phyloP scores from a whole-genome alignment of 2,888 invertebrate genomes.

The Drosophila rellima region DNA sequence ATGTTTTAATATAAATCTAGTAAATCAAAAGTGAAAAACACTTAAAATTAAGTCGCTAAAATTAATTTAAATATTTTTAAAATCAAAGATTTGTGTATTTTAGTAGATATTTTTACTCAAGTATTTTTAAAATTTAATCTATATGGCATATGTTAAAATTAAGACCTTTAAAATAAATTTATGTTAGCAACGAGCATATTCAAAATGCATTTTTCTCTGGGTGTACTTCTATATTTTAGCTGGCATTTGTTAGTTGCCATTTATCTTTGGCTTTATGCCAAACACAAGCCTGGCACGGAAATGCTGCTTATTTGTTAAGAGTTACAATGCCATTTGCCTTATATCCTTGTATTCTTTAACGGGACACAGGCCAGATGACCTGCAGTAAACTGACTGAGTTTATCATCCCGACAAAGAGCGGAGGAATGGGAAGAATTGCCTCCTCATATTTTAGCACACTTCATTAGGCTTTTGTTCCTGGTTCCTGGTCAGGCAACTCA shows the following conservation, averaged over 20 bases:
- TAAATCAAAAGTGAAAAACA: background rate
- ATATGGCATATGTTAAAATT: too few species aligned
- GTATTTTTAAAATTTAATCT: too few species aligned
- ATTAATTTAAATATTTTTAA: background rate
- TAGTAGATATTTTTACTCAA: too few species aligned
- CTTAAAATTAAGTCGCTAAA: background rate
- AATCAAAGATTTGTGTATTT: too few species aligned
- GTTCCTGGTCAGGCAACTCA: conserved; percentile 32
- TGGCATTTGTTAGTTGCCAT: conserved; percentile 76
- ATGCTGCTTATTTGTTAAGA: conserved; percentile 78
- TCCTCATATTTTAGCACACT: conserved; percentile 58
- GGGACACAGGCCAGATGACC: conserved; percentile 45
- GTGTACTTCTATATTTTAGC: conserved; percentile 53
- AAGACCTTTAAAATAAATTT: too few species aligned
- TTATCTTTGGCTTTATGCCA: conserved; percentile 80
- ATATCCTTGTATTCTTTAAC: conserved; percentile 33
- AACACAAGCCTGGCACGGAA: conserved; percentile 69
- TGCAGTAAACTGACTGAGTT: conserved; percentile 71
- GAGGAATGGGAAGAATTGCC: background rate
- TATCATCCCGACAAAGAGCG: conserved; percentile 44
- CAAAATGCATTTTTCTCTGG: background rate
- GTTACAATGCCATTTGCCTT: conserved; percentile 56
- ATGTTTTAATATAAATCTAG: background rate
- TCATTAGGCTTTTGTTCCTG: conserved; percentile 60
- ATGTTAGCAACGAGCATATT: too few species aligned